These are phyloP conservation scores for Melikaiella ostensackeni DNA, from an alignment of 2,888 invertebrate species.

Conservation along the genomic window DNA sequence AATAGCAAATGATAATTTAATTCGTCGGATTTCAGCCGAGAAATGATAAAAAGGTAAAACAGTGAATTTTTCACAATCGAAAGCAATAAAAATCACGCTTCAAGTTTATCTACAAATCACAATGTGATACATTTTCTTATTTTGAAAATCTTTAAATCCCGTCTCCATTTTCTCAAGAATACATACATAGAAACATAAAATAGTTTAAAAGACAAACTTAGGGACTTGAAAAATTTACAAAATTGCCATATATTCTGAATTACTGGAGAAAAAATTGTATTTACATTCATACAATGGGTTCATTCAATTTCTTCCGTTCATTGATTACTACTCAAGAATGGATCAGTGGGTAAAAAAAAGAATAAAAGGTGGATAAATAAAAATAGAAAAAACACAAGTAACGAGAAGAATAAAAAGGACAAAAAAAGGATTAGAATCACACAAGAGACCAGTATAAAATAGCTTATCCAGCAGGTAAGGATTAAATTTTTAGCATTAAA, in stretches of 20 bases:
- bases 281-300: too few species aligned
- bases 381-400: background rate
- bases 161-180: too few species aligned
- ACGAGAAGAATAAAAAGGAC: background rate
- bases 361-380: background rate
- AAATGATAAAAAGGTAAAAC: background rate
- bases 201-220: slow-evolving; percentile 1
- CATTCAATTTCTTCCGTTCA: too few species aligned
- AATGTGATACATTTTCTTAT: too few species aligned
- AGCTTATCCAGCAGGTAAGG: slow-evolving; percentile 31
- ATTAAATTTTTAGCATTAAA: slow-evolving; percentile 45
- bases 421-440: slow-evolving; percentile 9
- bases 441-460: slow-evolving; percentile 8
- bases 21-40: background rate
- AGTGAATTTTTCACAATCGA: too few species aligned
- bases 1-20: background rate
- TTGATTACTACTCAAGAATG: background rate
- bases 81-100: too few species aligned
- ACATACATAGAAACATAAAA: too few species aligned
- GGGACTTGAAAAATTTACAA: slow-evolving; percentile 17
- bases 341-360: background rate
- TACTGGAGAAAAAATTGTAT: too few species aligned
- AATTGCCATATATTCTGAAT: background rate
- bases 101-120: too few species aligned
- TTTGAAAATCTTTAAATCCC: background rate